Conservation (phyloP, 2,888 invertebrate species). For the Mimumesa dahlbomi region DNA sequence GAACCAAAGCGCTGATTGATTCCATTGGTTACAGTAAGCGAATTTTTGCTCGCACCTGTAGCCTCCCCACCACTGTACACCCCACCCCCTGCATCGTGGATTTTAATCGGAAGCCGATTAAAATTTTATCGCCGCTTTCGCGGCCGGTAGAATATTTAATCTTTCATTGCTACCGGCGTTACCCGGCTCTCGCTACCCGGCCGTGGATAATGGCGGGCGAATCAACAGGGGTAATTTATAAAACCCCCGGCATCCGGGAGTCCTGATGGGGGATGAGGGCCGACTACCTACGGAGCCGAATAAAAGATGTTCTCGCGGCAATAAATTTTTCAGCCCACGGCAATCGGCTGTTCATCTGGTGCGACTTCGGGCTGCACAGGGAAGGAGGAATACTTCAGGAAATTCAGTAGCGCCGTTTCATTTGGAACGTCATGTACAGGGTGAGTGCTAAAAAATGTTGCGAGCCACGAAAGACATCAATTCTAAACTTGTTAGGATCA, state of each 20-base stretch:
- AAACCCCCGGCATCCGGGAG: background rate
- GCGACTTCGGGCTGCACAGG: too few species aligned
- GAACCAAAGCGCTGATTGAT: conserved; percentile 17
- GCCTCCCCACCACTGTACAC: conserved; percentile 7
- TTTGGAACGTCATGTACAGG: too few species aligned
- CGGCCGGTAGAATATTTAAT: conserved; percentile 58
- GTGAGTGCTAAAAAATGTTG: too few species aligned
- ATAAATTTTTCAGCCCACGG: conserved; percentile 16
- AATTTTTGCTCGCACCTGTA: conserved; percentile 25
- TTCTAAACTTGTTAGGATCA: too few species aligned
- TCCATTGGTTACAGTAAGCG: conserved; percentile 36
- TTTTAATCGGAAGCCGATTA: conserved; percentile 56
- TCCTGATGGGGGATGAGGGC: background rate
- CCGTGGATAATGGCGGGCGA: conserved; percentile 23
- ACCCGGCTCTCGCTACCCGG: conserved; percentile 14
- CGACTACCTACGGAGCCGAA: background rate
- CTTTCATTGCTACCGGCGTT: conserved; percentile 45
- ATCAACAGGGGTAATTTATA: conserved; percentile 43
- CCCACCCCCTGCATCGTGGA: conserved; percentile 10
- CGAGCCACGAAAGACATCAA: too few species aligned
- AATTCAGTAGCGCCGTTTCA: too few species aligned
- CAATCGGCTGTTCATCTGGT: too few species aligned
- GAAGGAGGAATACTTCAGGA: too few species aligned
- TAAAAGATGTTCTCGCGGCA: conserved; percentile 18
- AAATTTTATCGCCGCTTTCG: conserved; percentile 61